These are phyloP conservation scores for Ferdinandea cuprea DNA, from an alignment of 2,888 invertebrate genomes.

Conservation along the genomic window DNA sequence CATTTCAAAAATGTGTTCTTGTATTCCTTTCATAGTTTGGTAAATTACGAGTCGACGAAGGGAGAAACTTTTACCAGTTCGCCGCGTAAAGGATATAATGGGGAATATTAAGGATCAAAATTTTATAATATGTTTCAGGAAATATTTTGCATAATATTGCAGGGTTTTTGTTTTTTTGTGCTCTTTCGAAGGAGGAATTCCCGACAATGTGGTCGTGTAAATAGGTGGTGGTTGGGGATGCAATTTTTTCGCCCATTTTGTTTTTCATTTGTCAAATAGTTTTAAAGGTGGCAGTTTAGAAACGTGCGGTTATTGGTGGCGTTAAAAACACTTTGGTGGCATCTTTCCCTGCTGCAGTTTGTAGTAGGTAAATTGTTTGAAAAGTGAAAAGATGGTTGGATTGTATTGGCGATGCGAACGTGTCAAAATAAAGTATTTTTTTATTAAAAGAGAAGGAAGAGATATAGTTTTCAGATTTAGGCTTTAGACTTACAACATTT, in stretches of 20 bases:
- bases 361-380: too few relatives aligned
- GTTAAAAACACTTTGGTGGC: conserved; percentile 14
- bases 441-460: too few relatives aligned
- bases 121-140: conserved; percentile 45
- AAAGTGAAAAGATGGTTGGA: too few relatives aligned
- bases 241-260: conserved; percentile 1
- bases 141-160: conserved; percentile 42
- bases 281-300: conserved; percentile 58
- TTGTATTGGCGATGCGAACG: too few relatives aligned
- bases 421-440: too few relatives aligned
- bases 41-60: conserved; percentile 26
- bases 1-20: conserved; percentile 65
- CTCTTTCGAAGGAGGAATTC: conserved; percentile 35
- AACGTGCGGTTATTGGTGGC: conserved; percentile 44
- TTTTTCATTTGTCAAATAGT: conserved; percentile 29
- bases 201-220: conserved; percentile 17
- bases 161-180: too few relatives aligned
- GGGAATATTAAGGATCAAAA: conserved; percentile 54
- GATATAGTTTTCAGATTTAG: too few relatives aligned
- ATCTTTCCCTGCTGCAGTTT: neutral
- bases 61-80: conserved; percentile 38
- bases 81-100: conserved; percentile 20
- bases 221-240: neutral
- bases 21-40: conserved; percentile 59
- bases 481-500: too few relatives aligned